phyloP scores from a whole-genome alignment of 2,113 vertebrate species.

The Etheostoma cragini region DNA sequence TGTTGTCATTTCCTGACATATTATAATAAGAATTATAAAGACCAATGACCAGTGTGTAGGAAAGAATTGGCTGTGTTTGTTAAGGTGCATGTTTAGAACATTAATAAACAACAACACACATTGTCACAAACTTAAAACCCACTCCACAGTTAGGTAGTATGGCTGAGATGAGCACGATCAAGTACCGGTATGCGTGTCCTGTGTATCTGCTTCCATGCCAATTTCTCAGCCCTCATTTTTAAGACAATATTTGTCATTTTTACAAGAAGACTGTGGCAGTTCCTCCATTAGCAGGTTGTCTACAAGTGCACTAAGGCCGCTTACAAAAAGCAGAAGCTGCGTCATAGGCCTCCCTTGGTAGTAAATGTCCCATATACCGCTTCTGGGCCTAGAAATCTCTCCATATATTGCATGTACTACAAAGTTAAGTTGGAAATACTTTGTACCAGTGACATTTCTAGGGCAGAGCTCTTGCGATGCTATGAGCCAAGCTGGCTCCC shows the following conservation, averaged over 20 bases:
- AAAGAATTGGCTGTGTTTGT: neutral
- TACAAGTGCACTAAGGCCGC: conserved; percentile 23
- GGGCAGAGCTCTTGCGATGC: conserved; percentile 56
- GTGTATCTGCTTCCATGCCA: neutral
- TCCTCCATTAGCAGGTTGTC: conserved; percentile 32
- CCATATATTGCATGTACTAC: conserved; percentile 36
- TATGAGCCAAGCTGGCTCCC: conserved; percentile 50
- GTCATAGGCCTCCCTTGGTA: conserved; percentile 64
- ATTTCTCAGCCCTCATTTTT: neutral
- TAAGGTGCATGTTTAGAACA: neutral
- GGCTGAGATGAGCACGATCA: too few relatives aligned
- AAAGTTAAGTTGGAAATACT: conserved; percentile 46
- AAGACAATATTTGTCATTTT: conserved; percentile 31
- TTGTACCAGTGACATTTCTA: conserved; percentile 71
- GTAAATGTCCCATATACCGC: conserved; percentile 63
- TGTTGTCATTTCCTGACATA: neutral
- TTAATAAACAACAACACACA: neutral
- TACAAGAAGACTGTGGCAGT: conserved; percentile 11
- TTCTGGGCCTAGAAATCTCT: conserved; percentile 40
- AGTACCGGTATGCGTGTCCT: neutral
- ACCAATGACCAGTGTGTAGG: neutral
- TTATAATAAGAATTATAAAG: neutral
- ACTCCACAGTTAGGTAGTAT: neutral
- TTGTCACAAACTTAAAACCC: neutral
- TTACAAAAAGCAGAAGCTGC: conserved; percentile 27